Conservation (phyloP, 2,888 invertebrate genomes). For the Yponomeuta malinellus region DNA sequence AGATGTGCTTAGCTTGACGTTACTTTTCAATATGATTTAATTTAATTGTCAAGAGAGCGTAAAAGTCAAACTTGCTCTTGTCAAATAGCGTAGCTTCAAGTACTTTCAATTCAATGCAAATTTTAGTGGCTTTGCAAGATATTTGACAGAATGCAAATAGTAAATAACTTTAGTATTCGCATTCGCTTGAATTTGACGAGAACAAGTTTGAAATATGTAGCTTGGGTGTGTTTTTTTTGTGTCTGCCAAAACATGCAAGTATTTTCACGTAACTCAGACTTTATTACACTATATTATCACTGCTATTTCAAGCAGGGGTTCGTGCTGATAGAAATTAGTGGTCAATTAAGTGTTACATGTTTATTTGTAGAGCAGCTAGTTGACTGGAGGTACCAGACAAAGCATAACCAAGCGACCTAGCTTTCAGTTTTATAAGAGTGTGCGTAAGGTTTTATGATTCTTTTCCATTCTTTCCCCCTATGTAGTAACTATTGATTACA, state of each 20-base stretch:
- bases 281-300: not conserved
- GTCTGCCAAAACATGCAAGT: too few relatives aligned
- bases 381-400: not conserved
- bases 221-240: too few relatives aligned
- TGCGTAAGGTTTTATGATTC: too few relatives aligned
- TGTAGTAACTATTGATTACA: too few relatives aligned
- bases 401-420: not conserved
- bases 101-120: too few relatives aligned
- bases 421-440: not conserved
- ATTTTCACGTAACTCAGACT: not conserved
- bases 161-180: not conserved
- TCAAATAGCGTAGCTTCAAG: too few relatives aligned
- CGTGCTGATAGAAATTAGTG: conserved; percentile 2
- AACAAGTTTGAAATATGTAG: not conserved
- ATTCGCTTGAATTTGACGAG: not conserved
- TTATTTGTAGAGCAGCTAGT: not conserved
- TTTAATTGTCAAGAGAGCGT: not conserved
- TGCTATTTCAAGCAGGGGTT: not conserved
- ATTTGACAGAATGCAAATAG: too few relatives aligned
- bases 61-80: not conserved
- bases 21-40: not conserved
- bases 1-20: not conserved
- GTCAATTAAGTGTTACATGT: not conserved
- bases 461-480: too few relatives aligned
- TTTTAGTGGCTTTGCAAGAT: too few relatives aligned